Conservation (phyloP, 2,888 invertebrate species). For the Odontothrips loti region DNA sequence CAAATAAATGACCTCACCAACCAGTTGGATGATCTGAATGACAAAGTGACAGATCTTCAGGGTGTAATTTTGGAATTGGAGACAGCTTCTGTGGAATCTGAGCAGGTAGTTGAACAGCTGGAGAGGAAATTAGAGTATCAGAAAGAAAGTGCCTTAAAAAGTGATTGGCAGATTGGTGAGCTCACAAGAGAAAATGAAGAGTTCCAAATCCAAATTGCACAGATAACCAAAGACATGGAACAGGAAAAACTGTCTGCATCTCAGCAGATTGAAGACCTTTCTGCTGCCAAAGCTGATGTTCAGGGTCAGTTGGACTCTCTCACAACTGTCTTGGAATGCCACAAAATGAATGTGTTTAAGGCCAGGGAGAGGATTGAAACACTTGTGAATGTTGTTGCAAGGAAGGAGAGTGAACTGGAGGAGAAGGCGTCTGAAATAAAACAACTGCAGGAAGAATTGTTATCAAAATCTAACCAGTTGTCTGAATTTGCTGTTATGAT, state of each 20-base stretch:
- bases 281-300: neutral
- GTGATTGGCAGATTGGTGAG: slow-evolving; percentile 3
- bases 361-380: slow-evolving; percentile 2
- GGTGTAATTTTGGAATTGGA: neutral
- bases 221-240: neutral
- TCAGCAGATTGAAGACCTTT: neutral
- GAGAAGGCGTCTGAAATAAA: neutral
- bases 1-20: neutral
- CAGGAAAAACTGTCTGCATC: neutral
- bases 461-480: neutral
- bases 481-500: neutral
- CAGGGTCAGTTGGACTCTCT: neutral
- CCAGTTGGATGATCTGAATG: slow-evolving; percentile 12
- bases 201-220: neutral
- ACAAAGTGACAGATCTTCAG: neutral
- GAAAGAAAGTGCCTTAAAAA: neutral
- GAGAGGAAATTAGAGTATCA: neutral
- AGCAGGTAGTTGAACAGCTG: neutral
- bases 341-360: slow-evolving; percentile 14
- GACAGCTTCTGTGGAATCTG: neutral
- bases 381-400: neutral
- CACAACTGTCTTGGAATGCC: neutral
- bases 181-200: neutral
- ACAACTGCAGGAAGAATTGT: neutral
- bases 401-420: slow-evolving; percentile 4